These are phyloP conservation scores for Brachionus rotundiformis DNA, from an alignment of 1,140 invertebrate genomes.

Conservation along the genomic window DNA sequence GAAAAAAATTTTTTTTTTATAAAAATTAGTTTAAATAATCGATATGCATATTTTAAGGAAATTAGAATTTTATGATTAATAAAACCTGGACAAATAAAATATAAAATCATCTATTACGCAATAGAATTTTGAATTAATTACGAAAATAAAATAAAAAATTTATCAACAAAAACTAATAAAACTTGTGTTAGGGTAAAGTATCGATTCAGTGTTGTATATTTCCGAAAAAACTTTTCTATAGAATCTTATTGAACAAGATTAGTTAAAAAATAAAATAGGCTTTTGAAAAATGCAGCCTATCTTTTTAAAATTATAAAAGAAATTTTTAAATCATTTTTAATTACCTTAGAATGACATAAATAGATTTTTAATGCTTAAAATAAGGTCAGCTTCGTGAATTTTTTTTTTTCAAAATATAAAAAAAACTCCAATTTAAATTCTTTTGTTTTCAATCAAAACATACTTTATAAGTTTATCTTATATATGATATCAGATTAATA, in stretches of 20 bases:
- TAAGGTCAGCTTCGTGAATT: background rate
- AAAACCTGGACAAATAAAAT: background rate
- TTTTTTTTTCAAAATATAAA: background rate
- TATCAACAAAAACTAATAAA: background rate
- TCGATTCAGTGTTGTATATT: too few relatives aligned
- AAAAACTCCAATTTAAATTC: background rate
- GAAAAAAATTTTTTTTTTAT: background rate
- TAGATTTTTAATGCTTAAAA: background rate
- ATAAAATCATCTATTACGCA: background rate
- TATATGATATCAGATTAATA: background rate
- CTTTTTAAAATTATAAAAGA: background rate
- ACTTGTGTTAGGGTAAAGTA: background rate
- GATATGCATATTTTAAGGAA: background rate
- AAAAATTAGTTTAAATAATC: background rate
- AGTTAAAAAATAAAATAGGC: too few relatives aligned
- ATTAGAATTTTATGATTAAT: background rate
- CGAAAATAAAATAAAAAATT: background rate
- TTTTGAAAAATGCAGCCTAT: background rate
- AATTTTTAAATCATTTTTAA: background rate
- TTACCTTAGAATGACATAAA: slow-evolving; percentile 19
- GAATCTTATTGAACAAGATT: too few relatives aligned
- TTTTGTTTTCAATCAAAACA: background rate
- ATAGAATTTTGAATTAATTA: background rate
- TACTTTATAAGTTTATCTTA: background rate
- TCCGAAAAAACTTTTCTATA: too few relatives aligned